Evolutionary conservation across 2,113 vertebrate genomes (phyloP).

Genomic region (Lonchura striata): DNA sequence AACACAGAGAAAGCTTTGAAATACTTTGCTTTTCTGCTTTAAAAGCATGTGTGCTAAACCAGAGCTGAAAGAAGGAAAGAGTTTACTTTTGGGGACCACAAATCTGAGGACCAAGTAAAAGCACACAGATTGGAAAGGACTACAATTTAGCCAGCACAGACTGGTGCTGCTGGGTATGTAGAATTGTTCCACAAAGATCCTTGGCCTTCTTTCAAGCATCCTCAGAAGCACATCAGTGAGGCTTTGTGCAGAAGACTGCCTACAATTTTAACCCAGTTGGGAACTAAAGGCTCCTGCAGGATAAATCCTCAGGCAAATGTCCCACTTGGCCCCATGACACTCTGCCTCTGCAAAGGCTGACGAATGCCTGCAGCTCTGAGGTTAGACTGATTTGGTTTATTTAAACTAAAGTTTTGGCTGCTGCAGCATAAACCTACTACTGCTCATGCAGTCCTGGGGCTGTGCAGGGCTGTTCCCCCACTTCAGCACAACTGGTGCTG

Average conservation of each 20-base stretch:
- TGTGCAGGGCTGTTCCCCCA: constrained; percentile 5
- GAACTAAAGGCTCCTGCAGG: neutral
- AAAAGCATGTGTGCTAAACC: neutral
- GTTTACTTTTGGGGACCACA: neutral
- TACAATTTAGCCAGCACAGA: neutral
- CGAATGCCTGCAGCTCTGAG: constrained; percentile 40
- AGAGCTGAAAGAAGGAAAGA: neutral
- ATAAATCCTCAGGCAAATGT: constrained; percentile 31
- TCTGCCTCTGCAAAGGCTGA: constrained; percentile 27
- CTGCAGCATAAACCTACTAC: constrained; percentile 55
- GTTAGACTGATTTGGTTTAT: constrained; percentile 51
- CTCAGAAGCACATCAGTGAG: neutral
- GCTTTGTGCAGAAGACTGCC: constrained; percentile 29
- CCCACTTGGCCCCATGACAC: constrained; percentile 17
- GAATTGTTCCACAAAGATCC: neutral
- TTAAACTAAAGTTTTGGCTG: constrained; percentile 56
- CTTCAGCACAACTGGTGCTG: neutral
- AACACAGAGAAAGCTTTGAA: neutral
- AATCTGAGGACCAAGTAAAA: neutral
- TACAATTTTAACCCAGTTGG: constrained; percentile 16
- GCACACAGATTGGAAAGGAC: neutral
- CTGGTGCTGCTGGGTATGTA: neutral
- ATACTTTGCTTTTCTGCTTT: neutral
- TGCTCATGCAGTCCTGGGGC: constrained; percentile 8
- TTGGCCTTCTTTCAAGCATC: neutral